Evolutionary conservation across 1,140 invertebrate species (phyloP).

Genomic region (Gyrodactylus bullatarudis): DNA sequence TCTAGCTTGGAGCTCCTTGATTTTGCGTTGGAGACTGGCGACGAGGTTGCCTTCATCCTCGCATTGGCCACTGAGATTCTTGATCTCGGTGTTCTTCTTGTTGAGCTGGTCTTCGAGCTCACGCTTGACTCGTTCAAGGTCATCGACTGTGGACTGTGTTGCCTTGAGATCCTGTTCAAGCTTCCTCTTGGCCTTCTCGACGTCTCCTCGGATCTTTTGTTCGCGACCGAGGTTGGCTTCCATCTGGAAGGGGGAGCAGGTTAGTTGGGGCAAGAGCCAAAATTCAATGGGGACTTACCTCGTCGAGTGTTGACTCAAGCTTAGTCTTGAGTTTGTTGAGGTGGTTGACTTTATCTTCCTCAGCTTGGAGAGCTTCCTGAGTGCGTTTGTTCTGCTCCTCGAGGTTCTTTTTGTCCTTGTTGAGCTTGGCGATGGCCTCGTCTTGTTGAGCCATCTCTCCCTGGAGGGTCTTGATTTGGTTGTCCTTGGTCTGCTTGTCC

Average conservation of each 20-base stretch:
- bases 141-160: slow-evolving; percentile 65
- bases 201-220: slow-evolving; percentile 82
- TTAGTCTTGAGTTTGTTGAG: slow-evolving; percentile 93
- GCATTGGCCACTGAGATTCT: slow-evolving; percentile 59
- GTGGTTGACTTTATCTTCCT: slow-evolving; percentile 96
- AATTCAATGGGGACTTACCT: slow-evolving; percentile 19
- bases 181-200: slow-evolving; percentile 70
- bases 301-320: slow-evolving; percentile 70
- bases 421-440: slow-evolving; percentile 90
- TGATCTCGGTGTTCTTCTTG: slow-evolving; percentile 72
- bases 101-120: slow-evolving; percentile 49
- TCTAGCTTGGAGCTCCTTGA: slow-evolving; percentile 66
- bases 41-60: slow-evolving; percentile 89
- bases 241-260: too few species aligned
- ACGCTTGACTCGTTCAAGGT: slow-evolving; percentile 83
- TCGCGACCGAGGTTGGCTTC: slow-evolving; percentile 51
- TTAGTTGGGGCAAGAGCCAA: too few species aligned
- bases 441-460: slow-evolving; percentile 76
- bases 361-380: slow-evolving; percentile 64
- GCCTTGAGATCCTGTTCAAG: slow-evolving; percentile 78
- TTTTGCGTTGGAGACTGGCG: slow-evolving; percentile 71
- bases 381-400: slow-evolving; percentile 80
- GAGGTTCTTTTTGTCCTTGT: slow-evolving; percentile 89
- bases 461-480: slow-evolving; percentile 91
- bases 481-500: slow-evolving; percentile 87